phyloP scores from a whole-genome alignment of 2,113 vertebrate species.

The Ornithorhynchus anatinus region DNA sequence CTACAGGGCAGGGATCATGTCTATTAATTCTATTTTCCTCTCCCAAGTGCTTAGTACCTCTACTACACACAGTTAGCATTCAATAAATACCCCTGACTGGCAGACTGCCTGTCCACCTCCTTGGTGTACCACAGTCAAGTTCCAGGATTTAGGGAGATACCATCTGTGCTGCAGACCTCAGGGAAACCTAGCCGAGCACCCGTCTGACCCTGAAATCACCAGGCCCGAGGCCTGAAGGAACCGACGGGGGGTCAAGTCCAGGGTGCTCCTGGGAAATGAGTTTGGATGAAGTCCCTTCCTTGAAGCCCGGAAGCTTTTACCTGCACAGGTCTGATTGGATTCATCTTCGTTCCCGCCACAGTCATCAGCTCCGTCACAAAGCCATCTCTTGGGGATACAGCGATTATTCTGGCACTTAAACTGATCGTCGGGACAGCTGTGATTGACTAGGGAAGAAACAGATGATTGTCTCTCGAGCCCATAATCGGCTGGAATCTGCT shows the following conservation, averaged over 20 bases:
- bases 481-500: not conserved
- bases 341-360: constrained; percentile 93
- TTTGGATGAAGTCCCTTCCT: not conserved
- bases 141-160: constrained; percentile 51
- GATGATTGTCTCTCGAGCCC: not conserved
- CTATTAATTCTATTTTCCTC: no score
- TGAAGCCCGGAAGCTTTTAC: constrained; percentile 65
- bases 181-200: constrained; percentile 26
- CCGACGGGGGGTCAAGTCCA: not conserved
- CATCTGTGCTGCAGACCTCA: constrained; percentile 30
- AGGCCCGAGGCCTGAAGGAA: constrained; percentile 21
- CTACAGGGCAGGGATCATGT: no score
- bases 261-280: not conserved
- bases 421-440: constrained; percentile 89
- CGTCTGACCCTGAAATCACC: constrained; percentile 28
- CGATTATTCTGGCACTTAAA: constrained; percentile 96
- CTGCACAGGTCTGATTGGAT: constrained; percentile 90
- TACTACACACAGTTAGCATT: no score
- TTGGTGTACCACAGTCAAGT: constrained; percentile 36
- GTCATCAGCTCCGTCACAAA: constrained; percentile 95
- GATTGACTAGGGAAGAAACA: constrained; percentile 80
- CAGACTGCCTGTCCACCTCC: no score
- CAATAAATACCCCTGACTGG: no score
- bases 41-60: no score
- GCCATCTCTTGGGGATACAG: constrained; percentile 96